Percentiles rank a stretch among this genome's conserved stretches.
Conservation (phyloP, 2,888 invertebrate genomes). For the Synanthedon andrenaeformis region DNA sequence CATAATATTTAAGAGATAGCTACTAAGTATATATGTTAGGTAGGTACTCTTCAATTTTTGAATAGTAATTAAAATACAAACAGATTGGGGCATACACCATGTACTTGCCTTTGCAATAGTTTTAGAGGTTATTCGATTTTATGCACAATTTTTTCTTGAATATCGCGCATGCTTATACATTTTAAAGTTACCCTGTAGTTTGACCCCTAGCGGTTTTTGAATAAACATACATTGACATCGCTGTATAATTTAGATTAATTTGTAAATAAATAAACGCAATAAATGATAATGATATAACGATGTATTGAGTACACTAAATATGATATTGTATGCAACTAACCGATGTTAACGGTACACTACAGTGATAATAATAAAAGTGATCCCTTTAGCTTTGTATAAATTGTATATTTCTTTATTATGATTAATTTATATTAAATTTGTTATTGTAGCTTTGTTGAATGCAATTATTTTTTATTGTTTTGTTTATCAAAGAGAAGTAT, state of each 20-base stretch:
- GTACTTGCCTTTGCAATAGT: conserved; percentile 63
- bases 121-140: conserved; percentile 42
- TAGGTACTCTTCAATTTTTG: conserved; percentile 30
- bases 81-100: conserved; percentile 47
- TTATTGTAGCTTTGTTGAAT: conserved; percentile 70
- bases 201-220: neutral
- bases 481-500: conserved; percentile 67
- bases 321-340: conserved; percentile 18
- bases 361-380: conserved; percentile 61
- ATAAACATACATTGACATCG: neutral
- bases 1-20: conserved; percentile 37
- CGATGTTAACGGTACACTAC: conserved; percentile 32
- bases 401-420: conserved; percentile 63
- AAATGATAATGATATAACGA: conserved; percentile 17
- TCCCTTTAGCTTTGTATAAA: conserved; percentile 64
- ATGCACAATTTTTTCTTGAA: conserved; percentile 44
- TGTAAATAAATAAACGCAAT: conserved; percentile 31
- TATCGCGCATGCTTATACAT: conserved; percentile 16
- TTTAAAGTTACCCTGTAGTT: conserved; percentile 52
- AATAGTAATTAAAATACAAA: conserved; percentile 25
- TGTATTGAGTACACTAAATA: conserved; percentile 1
- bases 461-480: conserved; percentile 71
- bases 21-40: conserved; percentile 23
- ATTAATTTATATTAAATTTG: conserved; percentile 70
- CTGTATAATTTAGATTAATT: conserved; percentile 5